Evolutionary conservation across 2,797 vertebrate species (phyloP).

Genomic region (Premnoplex brunnescens): DNA sequence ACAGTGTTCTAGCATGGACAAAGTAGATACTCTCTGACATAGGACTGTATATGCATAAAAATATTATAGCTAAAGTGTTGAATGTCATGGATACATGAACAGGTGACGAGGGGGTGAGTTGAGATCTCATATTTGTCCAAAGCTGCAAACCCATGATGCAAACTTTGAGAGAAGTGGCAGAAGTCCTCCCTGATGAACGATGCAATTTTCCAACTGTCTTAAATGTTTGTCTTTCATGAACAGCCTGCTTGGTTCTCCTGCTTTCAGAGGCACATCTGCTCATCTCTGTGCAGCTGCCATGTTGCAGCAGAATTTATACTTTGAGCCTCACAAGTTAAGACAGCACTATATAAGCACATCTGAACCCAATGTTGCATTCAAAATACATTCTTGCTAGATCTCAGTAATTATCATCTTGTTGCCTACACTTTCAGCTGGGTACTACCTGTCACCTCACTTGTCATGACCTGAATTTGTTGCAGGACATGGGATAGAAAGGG

Average conservation of each 20-base stretch:
- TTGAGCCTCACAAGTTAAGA: not conserved
- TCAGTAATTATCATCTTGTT: not conserved
- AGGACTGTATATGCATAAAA: not conserved
- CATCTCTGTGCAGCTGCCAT: not conserved
- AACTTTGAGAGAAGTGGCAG: not conserved
- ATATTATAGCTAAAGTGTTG: not conserved
- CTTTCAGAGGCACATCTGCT: not conserved
- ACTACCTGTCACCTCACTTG: not conserved
- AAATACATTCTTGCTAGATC: not conserved
- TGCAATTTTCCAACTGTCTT: not conserved
- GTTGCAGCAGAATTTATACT: not conserved
- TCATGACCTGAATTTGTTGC: not conserved
- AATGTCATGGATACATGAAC: not conserved
- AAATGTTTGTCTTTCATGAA: not conserved
- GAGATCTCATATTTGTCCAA: not conserved
- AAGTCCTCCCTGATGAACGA: not conserved
- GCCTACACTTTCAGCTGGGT: not conserved
- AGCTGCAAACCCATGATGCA: not conserved
- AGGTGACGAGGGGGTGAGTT: not conserved
- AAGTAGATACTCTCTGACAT: not conserved
- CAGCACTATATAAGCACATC: not conserved
- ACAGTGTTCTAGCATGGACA: not conserved
- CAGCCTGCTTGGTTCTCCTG: not conserved
- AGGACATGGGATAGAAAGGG: not conserved
- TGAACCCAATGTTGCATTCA: not conserved